Percentiles rank a stretch among this genome's conserved stretches.
phyloP scores from a whole-genome alignment of 2,113 vertebrate genomes.

The Tringa solitaria region DNA sequence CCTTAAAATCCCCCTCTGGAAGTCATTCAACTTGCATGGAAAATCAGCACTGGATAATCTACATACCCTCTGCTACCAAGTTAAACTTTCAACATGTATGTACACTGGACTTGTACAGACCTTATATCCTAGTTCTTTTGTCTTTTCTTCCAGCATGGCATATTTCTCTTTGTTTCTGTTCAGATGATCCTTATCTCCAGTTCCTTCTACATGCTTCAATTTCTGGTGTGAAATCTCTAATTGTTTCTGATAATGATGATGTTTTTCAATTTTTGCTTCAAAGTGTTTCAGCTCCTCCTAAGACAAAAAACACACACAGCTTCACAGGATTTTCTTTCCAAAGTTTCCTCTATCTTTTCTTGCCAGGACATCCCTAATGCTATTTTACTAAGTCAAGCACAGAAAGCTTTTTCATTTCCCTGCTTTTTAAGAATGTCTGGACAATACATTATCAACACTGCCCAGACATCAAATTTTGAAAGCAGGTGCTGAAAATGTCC shows the following conservation, averaged over 20 bases:
- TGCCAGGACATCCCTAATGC: background rate
- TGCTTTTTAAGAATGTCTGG: background rate
- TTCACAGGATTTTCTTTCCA: background rate
- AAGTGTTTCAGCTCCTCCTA: slow-evolving; percentile 96
- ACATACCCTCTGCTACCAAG: background rate
- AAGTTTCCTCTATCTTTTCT: background rate
- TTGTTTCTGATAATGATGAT: slow-evolving; percentile 94
- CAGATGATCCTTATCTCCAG: slow-evolving; percentile 87
- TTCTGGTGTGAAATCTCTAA: slow-evolving; percentile 95
- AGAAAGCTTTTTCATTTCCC: background rate
- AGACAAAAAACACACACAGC: background rate
- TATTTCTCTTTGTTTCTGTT: slow-evolving; percentile 87
- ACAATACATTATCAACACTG: background rate
- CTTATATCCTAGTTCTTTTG: slow-evolving; percentile 94
- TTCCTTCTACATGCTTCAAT: slow-evolving; percentile 84
- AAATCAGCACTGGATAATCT: background rate
- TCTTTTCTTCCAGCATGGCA: slow-evolving; percentile 84
- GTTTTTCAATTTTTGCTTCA: slow-evolving; percentile 94
- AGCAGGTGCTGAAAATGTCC: background rate
- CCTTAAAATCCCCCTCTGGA: background rate
- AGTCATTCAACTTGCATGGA: background rate
- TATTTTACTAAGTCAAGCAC: background rate
- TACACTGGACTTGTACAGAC: slow-evolving; percentile 60
- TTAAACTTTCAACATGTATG: background rate
- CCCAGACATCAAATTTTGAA: background rate